These are phyloP conservation scores for Liopterus haemorrhoidalis DNA, from an alignment of 2,888 invertebrate genomes.

Conservation along the genomic window DNA sequence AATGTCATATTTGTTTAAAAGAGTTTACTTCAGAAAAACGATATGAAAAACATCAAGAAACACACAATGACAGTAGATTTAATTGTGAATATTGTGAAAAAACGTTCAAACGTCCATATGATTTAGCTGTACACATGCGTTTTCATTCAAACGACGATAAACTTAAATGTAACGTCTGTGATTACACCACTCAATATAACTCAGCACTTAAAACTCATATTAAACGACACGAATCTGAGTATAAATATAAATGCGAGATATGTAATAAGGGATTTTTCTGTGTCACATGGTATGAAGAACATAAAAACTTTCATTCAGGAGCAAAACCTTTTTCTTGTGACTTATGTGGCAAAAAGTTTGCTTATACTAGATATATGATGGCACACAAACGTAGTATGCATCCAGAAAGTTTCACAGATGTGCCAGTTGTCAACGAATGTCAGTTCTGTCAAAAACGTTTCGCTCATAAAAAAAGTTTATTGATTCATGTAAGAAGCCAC, in stretches of 20 bases:
- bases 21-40: slow-evolving; percentile 38
- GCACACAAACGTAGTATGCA: slow-evolving; percentile 50
- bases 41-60: slow-evolving; percentile 42
- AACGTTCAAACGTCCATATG: slow-evolving; percentile 41
- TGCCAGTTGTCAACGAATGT: slow-evolving; percentile 44
- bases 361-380: slow-evolving; percentile 49
- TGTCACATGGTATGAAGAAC: slow-evolving; percentile 52
- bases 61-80: slow-evolving; percentile 41
- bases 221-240: slow-evolving; percentile 39
- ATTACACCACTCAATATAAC: slow-evolving; percentile 39
- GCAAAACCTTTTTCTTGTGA: slow-evolving; percentile 51
- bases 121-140: slow-evolving; percentile 41
- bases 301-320: slow-evolving; percentile 54
- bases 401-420: slow-evolving; percentile 43
- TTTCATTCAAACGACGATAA: slow-evolving; percentile 40
- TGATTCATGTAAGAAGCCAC: slow-evolving; percentile 44
- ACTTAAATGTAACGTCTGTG: slow-evolving; percentile 43
- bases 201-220: slow-evolving; percentile 41
- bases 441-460: slow-evolving; percentile 48
- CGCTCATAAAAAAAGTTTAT: slow-evolving; percentile 40
- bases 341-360: slow-evolving; percentile 50
- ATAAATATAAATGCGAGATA: slow-evolving; percentile 51
- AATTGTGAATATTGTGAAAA: slow-evolving; percentile 42
- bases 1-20: slow-evolving; percentile 43
- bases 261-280: slow-evolving; percentile 54